A percentile compares a stretch with the other conserved stretches of the same genome.
phyloP scores from a whole-genome alignment of 64 coral and sea anemone species.

The Porites australiensis region DNA sequence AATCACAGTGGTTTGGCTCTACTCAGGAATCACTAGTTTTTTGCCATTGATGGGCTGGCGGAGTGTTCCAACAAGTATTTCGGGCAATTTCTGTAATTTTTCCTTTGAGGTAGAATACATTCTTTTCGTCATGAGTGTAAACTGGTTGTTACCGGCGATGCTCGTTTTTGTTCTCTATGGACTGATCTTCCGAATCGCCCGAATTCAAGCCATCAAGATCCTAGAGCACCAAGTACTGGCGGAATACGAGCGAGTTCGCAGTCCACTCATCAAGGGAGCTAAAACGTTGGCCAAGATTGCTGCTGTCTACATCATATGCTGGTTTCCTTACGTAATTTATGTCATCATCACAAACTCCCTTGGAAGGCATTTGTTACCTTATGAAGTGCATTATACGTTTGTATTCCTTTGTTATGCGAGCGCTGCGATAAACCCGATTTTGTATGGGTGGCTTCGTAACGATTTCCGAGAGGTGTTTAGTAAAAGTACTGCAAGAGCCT shows the following conservation, averaged over 20 bases:
- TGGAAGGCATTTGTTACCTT: neutral
- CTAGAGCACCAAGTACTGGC: slow-evolving; percentile 29
- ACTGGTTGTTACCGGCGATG: slow-evolving; percentile 63
- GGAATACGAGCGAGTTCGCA: slow-evolving; percentile 53
- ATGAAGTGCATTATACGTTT: slow-evolving; percentile 42
- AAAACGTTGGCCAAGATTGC: slow-evolving; percentile 87
- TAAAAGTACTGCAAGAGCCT: neutral
- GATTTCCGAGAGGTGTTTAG: slow-evolving; percentile 74
- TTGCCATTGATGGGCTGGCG: slow-evolving; percentile 74
- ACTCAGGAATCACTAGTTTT: slow-evolving; percentile 21
- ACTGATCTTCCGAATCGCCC: slow-evolving; percentile 64
- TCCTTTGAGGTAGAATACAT: neutral
- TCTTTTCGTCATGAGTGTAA: slow-evolving; percentile 47
- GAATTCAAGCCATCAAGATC: slow-evolving; percentile 71
- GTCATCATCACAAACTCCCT: neutral
- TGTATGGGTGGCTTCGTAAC: slow-evolving; percentile 84
- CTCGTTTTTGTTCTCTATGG: slow-evolving; percentile 56
- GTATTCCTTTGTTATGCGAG: slow-evolving; percentile 72
- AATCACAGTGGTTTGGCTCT: slow-evolving; percentile 34
- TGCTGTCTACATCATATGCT: slow-evolving; percentile 79
- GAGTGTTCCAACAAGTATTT: neutral
- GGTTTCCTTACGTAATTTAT: slow-evolving; percentile 75
- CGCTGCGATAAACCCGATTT: slow-evolving; percentile 78
- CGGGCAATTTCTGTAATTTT: neutral
- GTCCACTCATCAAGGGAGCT: slow-evolving; percentile 75